Base-by-base conservation (phyloP, 2,797 vertebrate species). In the Salarias fasciatus region DNA sequence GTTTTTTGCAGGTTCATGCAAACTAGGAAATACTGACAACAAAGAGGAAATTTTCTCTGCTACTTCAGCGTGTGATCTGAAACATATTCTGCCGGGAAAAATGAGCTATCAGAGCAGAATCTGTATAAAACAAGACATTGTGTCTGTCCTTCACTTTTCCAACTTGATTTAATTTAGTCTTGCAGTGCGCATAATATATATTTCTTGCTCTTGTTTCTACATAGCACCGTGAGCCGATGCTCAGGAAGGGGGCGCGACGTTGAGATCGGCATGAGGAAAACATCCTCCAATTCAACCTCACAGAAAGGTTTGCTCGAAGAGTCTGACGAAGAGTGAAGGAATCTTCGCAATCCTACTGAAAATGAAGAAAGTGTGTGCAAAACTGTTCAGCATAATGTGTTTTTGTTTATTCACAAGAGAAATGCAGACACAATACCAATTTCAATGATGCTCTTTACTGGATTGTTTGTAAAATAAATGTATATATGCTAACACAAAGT, bases 251-350 rank as follows among this genome's bases (percentile, higher is more conserved):
- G 49, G 0, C 53, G 37, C 4, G 91, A 94, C 49, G 86, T 93
- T 2, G 92, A 95, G 75, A 93, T 98, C 1, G 88, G 92, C 2
- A 75, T 94, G 88, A 91, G 94, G 71, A 91, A 75, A 1, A 88
- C 86, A 3, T 38, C 71, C 0, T 77, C 75, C 5, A 77, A 43
- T 0, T 65, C 75, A 1, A 85, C 55, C 38, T 91, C 92, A 29
- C 93, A 93, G 14, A 90, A 92, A 3, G 83, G 94, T 63, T 90
- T 99, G 63, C 78, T 99, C 1, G 92, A 92, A 0, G 92, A 88
- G 28, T 97, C 95, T 0, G 97, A 99, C 5, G 96, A 98, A 61
- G 98, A 99, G 18, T 97, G 86, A 91, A 49, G 10, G 1, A 33
- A 6, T 35, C 33, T 6, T 9, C 9, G 9, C 1, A 35, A 6